These are phyloP conservation scores for Caligus rogercresseyi DNA, from an alignment of 1,140 invertebrate species.

Conservation along the genomic window DNA sequence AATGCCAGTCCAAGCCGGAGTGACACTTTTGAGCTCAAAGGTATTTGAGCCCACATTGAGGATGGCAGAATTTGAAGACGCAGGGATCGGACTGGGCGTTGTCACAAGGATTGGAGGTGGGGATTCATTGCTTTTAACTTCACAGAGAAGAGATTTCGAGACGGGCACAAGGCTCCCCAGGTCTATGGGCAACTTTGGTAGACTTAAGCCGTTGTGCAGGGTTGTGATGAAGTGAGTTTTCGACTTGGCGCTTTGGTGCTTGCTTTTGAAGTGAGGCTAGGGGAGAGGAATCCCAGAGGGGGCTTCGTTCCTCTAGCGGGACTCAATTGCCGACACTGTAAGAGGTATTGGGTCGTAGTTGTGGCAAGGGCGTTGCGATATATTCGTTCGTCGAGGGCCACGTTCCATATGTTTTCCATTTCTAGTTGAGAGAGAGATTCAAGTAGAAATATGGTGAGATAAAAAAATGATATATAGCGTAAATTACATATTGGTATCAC, in stretches of 20 bases:
- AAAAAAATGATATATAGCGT: not conserved
- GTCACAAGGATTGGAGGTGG: not conserved
- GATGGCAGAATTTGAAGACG: not conserved
- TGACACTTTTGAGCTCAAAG: not conserved
- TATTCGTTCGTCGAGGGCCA: not conserved
- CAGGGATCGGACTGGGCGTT: not conserved
- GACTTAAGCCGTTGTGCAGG: not conserved
- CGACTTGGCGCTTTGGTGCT: not conserved
- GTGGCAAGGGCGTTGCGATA: not conserved
- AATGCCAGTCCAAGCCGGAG: not conserved
- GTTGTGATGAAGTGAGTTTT: not conserved
- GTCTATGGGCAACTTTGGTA: not conserved
- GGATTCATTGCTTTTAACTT: not conserved
- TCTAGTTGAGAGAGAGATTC: too few relatives aligned
- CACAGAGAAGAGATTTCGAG: not conserved
- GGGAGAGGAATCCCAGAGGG: not conserved
- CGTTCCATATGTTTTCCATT: not conserved
- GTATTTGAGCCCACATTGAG: not conserved
- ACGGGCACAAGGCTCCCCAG: not conserved
- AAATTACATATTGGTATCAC: not conserved
- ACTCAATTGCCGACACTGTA: not conserved
- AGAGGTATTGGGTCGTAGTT: not conserved
- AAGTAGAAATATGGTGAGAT: too few relatives aligned
- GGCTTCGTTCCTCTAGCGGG: not conserved
- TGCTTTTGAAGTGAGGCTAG: not conserved